Base-by-base conservation (phyloP, 2,113 vertebrate genomes). In the Stomatorhinus ivindoensis region DNA sequence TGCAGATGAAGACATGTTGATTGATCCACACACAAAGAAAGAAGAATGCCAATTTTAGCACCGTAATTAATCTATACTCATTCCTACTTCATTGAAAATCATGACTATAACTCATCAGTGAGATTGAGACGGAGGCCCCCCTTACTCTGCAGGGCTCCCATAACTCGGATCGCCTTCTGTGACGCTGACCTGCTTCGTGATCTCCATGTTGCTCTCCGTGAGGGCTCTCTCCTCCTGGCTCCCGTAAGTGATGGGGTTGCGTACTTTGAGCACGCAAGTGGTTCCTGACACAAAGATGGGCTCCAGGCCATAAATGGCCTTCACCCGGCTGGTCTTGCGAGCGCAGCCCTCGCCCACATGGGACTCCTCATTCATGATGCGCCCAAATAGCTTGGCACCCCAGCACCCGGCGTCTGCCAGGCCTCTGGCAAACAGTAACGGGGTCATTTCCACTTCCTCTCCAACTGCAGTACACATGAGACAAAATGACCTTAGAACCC, bases 401-500 rank as follows among this genome's bases (percentile, higher is more conserved):
- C 98, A 99, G 94, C 93, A 97, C 73, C 98, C 97, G 0, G 95
- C 94, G 1, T 99, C 97, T 0, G 96, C 97, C 91, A 99, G 94
- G 85, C 98, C 98, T 95, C 97, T 99, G 2, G 95, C 96, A 48
- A 99, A 99, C 87, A 97, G 94, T 97, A 99, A 94, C 4, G 97
- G 98, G 0, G 97, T 99, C 98, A 99, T 98, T 94, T 99, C 98
- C 1, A 99, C 98, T 94, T 99, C 98, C 93, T 99, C 98, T 92
- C 98, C 98, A 88, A 98, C 98, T 99, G 93, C 69, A 27, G 21
- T 35, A 87, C 90, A 87, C 73, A 85, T 89, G 90, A 39, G 35
- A 58, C 44, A 42, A 76, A 0, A 58, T 8, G n/a, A 90, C 4
- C 24, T 8, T 3, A 89, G 31, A 2, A 4, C 19, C 3, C 50